Conservation (phyloP, 2,797 vertebrate species). For the Ispidina picta region DNA sequence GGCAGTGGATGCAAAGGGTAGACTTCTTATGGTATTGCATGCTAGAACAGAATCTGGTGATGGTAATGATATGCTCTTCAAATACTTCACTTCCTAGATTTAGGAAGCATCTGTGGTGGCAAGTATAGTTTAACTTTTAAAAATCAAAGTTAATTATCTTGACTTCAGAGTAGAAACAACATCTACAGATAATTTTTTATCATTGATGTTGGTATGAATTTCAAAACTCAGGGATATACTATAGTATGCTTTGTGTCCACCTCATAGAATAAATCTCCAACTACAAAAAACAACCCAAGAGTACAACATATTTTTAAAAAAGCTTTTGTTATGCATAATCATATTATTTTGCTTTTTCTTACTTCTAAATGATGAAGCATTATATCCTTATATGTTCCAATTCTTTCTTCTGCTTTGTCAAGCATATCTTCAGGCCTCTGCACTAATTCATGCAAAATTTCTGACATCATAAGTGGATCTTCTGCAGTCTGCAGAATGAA, state of each 20-base stretch:
- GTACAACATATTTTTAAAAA: neutral
- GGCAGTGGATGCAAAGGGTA: neutral
- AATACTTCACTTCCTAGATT: neutral
- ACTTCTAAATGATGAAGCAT: slow-evolving; percentile 87
- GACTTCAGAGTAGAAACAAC: neutral
- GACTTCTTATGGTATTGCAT: neutral
- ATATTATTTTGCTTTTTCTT: slow-evolving; percentile 37
- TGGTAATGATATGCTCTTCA: neutral
- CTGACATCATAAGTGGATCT: slow-evolving; percentile 43
- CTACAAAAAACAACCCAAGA: neutral
- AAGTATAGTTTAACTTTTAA: neutral
- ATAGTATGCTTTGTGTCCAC: neutral
- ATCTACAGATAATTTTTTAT: neutral
- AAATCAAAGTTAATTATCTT: neutral
- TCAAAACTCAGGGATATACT: neutral
- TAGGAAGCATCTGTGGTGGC: neutral
- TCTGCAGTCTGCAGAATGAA: slow-evolving; percentile 44
- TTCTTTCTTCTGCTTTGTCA: slow-evolving; percentile 74
- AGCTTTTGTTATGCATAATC: neutral
- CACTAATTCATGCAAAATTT: slow-evolving; percentile 79
- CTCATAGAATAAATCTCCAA: neutral
- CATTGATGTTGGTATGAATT: neutral
- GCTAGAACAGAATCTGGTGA: neutral
- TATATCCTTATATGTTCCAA: slow-evolving; percentile 83
- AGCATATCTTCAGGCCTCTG: slow-evolving; percentile 83